Base-by-base conservation (phyloP, 2,888 invertebrate genomes). In the Muschampia plurimacula region DNA sequence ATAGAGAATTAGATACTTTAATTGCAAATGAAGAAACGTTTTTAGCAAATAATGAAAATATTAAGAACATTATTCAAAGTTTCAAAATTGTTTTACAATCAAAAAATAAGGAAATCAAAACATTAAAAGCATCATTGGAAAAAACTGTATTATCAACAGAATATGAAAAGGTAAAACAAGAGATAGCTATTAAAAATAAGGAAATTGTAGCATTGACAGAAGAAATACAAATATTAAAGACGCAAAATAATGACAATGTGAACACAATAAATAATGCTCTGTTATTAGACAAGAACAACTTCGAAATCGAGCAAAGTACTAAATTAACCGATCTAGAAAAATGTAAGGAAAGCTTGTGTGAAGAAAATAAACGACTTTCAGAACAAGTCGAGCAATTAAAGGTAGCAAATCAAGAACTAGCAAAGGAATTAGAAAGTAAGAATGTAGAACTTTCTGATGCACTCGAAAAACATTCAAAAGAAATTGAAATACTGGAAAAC, bases 41-140 rank as follows among this genome's bases (percentile, higher is more conserved):
- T 73, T 83, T 90, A 66, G 85, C 89, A 13, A 93, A 89, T 76
- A 91, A 92, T 77, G 93, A 93, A 77, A 92, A 92, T 75, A 86
- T 94, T 68, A 86, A 80, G 79, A 91, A 91, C 74, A 85, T 93
- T 39, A 86, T 92, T 71, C 78, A 85, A n/a, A 86, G 85, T 4
- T 84, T 93, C 52, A 89, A 87, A 83, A 79, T 79, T 2, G 81
- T 83, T 12, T 76, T 94, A 46, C 82, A 87, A 55, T 79, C 74
- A 4, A 85, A 87, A 67, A 88, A 83, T 69, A 84, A 86, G 68
- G 89, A 93, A 82, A 86, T 90, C 64, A 79, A 82, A 44, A 75
- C 78, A 49, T 80, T 92, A 46, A 89, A 87, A 81, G 77, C 77
- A 2, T 76, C 67, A 10, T 52, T 79, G 4, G 75, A 83, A 70